Evolutionary conservation across 2,113 vertebrate genomes (phyloP), one percentile per base, ranked within the genome.

Genomic region (Hippocampus abdominalis): DNA sequence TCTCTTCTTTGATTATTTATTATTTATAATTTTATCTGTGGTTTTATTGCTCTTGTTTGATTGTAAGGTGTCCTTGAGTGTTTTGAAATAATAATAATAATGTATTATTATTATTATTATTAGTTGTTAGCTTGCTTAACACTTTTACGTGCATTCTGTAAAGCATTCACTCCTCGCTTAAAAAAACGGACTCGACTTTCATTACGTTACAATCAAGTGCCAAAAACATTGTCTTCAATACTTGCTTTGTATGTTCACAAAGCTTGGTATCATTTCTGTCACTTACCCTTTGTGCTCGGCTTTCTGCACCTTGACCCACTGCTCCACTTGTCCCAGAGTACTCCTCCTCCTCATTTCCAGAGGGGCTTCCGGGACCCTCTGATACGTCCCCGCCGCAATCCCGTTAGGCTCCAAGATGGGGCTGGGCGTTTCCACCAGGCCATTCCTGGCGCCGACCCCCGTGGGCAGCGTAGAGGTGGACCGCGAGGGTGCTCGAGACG

Each of bases 261-360:
- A 15, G 20, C 6, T 54, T 12, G 21, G 21, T 20, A 23, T 54
- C 51, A 23, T 54, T 8, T 15, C 20, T 53, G n/a, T 9, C 15
- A 92, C 94, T 84, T 65, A 97, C 96, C 95, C 96, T 90, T 90
- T 93, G 63, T 89, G 68, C 0, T 97, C 95, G 42, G 89, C 91
- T 88, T 95, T 98, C 87, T 95, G 96, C 68, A 93, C 89, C 85
- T 96, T 94, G 8, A 96, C 92, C 96, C 96, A 98, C 66, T 94
- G 93, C 72, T 98, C 95, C 91, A 95, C 94, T 68, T 97, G 94
- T 77, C 94, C 93, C 92, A 96, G 87, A 64, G 89, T 80, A 71
- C 86, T 95, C 74, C 91, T 94, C 83, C 94, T 92, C 79, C 95
- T 93, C 84, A 86, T 89, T 53, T 94, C 15, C 71, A 88, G 73